Base-by-base conservation (phyloP, 1,140 invertebrate genomes). In the Bombus impatiens region DNA sequence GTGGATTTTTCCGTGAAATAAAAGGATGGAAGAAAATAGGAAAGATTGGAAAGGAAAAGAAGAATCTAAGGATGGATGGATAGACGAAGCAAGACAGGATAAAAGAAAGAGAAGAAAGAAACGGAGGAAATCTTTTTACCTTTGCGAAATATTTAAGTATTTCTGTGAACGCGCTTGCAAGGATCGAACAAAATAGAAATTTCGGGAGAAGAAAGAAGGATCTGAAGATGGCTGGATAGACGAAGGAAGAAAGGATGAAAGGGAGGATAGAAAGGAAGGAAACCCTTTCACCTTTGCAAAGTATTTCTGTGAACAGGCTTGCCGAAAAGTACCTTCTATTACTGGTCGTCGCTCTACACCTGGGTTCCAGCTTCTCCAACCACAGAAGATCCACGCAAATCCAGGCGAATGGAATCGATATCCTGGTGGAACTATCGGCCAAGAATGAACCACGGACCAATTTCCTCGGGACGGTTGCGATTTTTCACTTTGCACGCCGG, bases 251-350 rank as follows among this genome's bases (percentile, higher is more conserved):
- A 9, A 22, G 37, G 18, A 57, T 53, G 40, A 47, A 78, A 13
- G 62, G 13, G 40, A 53, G 18, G 18, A 53, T 53, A 22, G 47
- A 53, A 53, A 42, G 62, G 44, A 47, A 37, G 5, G 53, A 47
- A 72, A 85, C 28, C 82, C 47, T 86, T 89, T 81, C 77, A 83
- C 89, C 75, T 82, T 88, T 75, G 40, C 59, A 47, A 82, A 62
- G 82, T 86, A 85, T 91, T 91, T 84, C 47, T 22, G 84, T 57
- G 78, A 91, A 91, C 88, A 78, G 83, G 74, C 87, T 88, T 59
- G 18, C 67, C 57, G 85, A 77, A 90, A 90, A 91, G 87, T 88
- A 72, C 72, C 87, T 92, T 91, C 87, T 86, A 91, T 93, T 93
- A 90, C 87, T 68, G 82, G 70, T 89, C 68, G 78, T 70, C 81